phyloP scores from a whole-genome alignment of 2,797 vertebrate species.

The Benthosema pterotum region DNA sequence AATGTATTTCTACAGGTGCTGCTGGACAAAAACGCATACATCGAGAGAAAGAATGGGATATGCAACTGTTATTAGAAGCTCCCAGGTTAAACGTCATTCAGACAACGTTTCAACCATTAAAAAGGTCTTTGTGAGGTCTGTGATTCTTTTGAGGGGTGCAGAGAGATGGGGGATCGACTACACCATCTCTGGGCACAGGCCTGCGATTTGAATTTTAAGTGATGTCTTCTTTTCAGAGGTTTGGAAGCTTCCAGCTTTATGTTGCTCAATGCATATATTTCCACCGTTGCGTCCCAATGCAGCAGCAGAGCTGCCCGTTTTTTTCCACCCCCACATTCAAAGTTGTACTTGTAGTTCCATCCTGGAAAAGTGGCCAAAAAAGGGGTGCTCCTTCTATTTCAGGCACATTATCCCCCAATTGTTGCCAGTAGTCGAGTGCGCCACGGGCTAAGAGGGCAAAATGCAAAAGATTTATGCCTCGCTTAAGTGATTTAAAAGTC shows the following conservation, averaged over 20 bases:
- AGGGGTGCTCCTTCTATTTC: slow-evolving; percentile 40
- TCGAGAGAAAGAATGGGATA: too few species aligned
- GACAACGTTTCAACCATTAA: too few species aligned
- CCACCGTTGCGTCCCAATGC: slow-evolving; percentile 25
- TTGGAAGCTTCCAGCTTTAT: slow-evolving; percentile 25
- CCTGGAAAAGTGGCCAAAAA: slow-evolving; percentile 38
- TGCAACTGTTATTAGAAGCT: too few species aligned
- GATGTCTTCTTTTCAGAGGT: slow-evolving; percentile 6
- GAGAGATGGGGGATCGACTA: too few species aligned
- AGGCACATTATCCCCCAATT: slow-evolving; percentile 47
- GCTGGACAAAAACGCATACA: too few species aligned
- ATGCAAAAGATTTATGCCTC: slow-evolving; percentile 55
- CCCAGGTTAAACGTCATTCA: too few species aligned
- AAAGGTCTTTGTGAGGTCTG: too few species aligned
- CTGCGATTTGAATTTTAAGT: slow-evolving; percentile 17
- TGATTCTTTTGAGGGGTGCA: too few species aligned
- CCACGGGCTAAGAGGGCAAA: slow-evolving; percentile 59
- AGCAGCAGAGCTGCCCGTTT: slow-evolving; percentile 39
- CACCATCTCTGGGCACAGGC: too few species aligned
- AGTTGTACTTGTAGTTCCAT: slow-evolving; percentile 50
- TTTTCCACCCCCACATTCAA: slow-evolving; percentile 60
- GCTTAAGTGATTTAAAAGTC: slow-evolving; percentile 72
- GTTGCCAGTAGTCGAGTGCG: slow-evolving; percentile 58
- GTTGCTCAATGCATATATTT: slow-evolving; percentile 34
- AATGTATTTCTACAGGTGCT: too few species aligned